Conservation (phyloP, 2,888 invertebrate genomes). For the Mantis religiosa region DNA sequence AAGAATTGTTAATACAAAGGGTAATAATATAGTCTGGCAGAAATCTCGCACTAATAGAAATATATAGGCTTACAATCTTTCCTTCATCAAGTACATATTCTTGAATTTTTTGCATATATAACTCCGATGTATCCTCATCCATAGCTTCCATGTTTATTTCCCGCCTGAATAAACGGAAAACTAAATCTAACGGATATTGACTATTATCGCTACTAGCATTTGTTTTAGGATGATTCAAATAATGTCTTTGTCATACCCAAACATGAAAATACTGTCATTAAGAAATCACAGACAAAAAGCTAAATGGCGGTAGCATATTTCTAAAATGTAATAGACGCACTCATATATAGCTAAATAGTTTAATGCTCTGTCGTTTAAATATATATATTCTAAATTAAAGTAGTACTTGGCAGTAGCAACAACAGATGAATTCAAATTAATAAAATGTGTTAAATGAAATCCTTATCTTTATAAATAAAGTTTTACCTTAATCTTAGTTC, state of each 20-base stretch:
- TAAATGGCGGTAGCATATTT: background rate
- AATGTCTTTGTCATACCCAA: background rate
- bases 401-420: background rate
- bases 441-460: background rate
- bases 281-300: too few species aligned
- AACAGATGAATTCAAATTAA: background rate
- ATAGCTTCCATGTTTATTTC: background rate
- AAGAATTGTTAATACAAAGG: background rate
- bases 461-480: background rate
- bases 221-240: background rate
- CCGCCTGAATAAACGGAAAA: too few species aligned
- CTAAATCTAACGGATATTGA: background rate
- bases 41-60: background rate
- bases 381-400: background rate
- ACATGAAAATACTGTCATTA: background rate
- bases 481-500: background rate
- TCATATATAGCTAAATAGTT: too few species aligned
- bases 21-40: background rate
- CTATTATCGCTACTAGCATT: background rate
- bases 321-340: background rate
- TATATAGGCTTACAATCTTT: constrained; percentile 36
- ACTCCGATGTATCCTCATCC: background rate
- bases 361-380: too few species aligned
- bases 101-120: constrained; percentile 8
- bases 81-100: constrained; percentile 36